Evolutionary conservation across 1,140 invertebrate genomes (phyloP), one percentile per base, ranked within the genome.

Genomic region (Drosophila parabipectinata): DNA sequence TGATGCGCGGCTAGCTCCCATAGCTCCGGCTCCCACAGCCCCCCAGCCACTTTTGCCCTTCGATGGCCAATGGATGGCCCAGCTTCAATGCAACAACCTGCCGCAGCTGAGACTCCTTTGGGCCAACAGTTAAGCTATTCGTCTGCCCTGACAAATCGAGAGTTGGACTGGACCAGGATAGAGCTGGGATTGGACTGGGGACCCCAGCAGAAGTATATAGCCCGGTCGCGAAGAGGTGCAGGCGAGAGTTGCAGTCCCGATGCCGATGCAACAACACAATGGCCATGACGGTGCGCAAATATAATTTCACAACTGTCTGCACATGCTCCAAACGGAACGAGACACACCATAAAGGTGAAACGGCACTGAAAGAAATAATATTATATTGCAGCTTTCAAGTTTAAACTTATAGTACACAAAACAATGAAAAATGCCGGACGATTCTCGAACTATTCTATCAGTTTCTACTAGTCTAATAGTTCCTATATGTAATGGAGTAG

Each of bases 241-340:
- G 58, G 32, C 44, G 39, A 41, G 37, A 47, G 34, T n/a, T 34
- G 21, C 50, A 34, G 48, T 32, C 47, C 68, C 71, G 48, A 56
- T 58, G 55, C 26, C 26, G 26, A 28, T 50, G 51, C 72, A 52
- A 54, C 44, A 74, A 87, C 71, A 87, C 82, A 87, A 85, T 87
- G 81, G 82, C 67, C 82, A 87, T 85, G 82, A 85, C 82, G 82
- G 52, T 76, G 83, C 83, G 72, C 82, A 87, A 88, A 88, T 88
- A 88, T 88, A 88, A 88, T 88, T 88, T 88, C 84, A 87, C 83
- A 88, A 88, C 83, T 88, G 83, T 88, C 83, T 88, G 83, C 83
- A 88, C 83, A 88, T 88, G 83, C 67, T 52, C 76, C 78, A 51
- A 77, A 72, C 72, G 74, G 37, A 77, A 77, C 63, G 57, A 77